Conservation (phyloP, 2,797 vertebrate species). For the Gallirallus australis region DNA sequence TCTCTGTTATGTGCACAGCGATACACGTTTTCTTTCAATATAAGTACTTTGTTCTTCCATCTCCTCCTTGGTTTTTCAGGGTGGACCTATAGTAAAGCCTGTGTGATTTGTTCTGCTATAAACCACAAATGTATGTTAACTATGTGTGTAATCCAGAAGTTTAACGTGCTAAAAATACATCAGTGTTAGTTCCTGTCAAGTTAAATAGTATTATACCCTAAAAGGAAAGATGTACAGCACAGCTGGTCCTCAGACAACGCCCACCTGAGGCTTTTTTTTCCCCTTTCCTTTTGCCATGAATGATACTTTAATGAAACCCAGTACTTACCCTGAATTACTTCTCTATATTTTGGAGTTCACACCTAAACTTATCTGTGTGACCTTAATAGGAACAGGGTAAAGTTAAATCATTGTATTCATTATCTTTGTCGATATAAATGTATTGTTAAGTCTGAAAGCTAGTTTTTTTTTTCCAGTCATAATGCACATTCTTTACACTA, state of each 20-base stretch:
- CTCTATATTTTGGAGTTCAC: neutral
- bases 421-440: neutral
- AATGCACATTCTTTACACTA: neutral
- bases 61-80: neutral
- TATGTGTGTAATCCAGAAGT: conserved; percentile 45
- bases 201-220: conserved; percentile 61
- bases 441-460: neutral
- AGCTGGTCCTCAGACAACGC: conserved; percentile 23
- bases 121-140: conserved; percentile 32
- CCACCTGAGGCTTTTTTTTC: neutral
- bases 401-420: neutral
- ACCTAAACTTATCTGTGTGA: neutral
- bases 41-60: neutral
- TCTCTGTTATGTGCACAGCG: neutral
- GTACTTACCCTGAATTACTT: neutral
- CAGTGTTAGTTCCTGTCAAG: conserved; percentile 30
- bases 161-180: conserved; percentile 64
- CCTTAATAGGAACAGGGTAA: neutral
- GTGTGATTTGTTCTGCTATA: neutral
- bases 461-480: neutral
- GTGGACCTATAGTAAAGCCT: neutral
- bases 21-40: neutral
- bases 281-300: neutral
- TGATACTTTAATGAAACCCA: neutral
- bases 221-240: conserved; percentile 55